phyloP scores from a whole-genome alignment of 2,888 invertebrate genomes.

The Slavum lentiscoides region DNA sequence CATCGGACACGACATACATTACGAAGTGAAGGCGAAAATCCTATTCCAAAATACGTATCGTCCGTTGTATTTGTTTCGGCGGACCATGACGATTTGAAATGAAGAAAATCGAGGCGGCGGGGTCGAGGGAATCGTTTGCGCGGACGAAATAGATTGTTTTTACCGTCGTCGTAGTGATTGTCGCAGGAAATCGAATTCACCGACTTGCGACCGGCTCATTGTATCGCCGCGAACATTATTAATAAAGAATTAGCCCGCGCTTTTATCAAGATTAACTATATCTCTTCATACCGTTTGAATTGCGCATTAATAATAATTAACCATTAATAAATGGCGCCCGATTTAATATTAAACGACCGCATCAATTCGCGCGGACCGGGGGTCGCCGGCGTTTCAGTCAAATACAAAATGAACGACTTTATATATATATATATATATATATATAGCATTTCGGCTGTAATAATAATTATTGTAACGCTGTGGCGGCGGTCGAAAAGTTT shows the following conservation, averaged over 20 bases:
- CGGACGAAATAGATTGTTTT: neutral
- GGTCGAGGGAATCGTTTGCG: no score
- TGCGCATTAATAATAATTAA: constrained; percentile 46
- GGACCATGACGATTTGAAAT: no score
- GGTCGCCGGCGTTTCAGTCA: neutral
- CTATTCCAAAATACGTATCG: no score
- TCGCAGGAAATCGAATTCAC: neutral
- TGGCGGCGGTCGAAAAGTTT: no score
- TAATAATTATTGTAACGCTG: neutral
- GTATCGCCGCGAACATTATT: constrained; percentile 31
- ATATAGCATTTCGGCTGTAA: neutral
- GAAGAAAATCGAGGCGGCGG: no score
- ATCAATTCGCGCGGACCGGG: neutral
- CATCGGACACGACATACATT: neutral
- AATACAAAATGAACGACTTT: neutral
- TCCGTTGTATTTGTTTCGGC: no score
- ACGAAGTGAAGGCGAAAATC: no score
- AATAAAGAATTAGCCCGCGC: constrained; percentile 30
- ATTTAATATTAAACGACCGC: constrained; percentile 40
- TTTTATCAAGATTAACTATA: constrained; percentile 43
- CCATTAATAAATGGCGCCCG: constrained; percentile 31
- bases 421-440: neutral
- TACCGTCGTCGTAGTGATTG: neutral
- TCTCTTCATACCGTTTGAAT: constrained; percentile 5
- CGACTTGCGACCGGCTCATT: constrained; percentile 14